Base-by-base conservation (phyloP, 2,888 invertebrate species). In the Brachyopa scutellaris region DNA sequence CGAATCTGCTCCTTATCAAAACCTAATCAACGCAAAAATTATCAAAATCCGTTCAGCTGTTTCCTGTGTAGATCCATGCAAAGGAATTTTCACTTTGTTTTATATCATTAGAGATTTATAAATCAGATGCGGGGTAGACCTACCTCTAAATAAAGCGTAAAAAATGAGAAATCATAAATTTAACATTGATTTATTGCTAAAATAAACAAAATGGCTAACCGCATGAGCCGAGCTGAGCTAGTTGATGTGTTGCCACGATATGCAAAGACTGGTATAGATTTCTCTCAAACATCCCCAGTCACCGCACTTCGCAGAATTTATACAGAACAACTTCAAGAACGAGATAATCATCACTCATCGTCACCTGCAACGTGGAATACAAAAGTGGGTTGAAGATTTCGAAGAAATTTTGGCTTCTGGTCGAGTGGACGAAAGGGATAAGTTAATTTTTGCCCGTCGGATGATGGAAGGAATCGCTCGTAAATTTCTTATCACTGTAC, bases 311-410 rank as follows among this genome's bases (percentile, higher is more conserved):
- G 59, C 3, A 15, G 11, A 42, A 29, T 59, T 8, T 7, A 42
- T 3, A 29, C 23, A n/a, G 29, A 29, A 7, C 6, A 40, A 3
- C 6, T 26, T 26, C 4, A 26, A 26, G n/a, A n/a, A n/a, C n/a
- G n/a, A n/a, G n/a, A n/a, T n/a, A n/a, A n/a, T n/a, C n/a, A n/a
- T n/a, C n/a, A n/a, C n/a, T n/a, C n/a, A n/a, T n/a, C n/a, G n/a
- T n/a, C n/a, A n/a, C n/a, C n/a, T n/a, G n/a, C n/a, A n/a, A n/a
- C n/a, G n/a, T n/a, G 11, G 42, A 31, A 8, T 42, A 0, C 19
- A 53, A 6, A 66, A 66, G 29, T 66, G 64, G 51, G 23, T 40
- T 17, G 7, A 40, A 7, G 53, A 66, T 38, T 66, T 42, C 13
- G 53, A 66, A 36, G 38, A 38, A n/a, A 47, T 61, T n/a, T 13